Base-by-base conservation (phyloP, 1,140 invertebrate genomes). In the Drosophila sechellia region DNA sequence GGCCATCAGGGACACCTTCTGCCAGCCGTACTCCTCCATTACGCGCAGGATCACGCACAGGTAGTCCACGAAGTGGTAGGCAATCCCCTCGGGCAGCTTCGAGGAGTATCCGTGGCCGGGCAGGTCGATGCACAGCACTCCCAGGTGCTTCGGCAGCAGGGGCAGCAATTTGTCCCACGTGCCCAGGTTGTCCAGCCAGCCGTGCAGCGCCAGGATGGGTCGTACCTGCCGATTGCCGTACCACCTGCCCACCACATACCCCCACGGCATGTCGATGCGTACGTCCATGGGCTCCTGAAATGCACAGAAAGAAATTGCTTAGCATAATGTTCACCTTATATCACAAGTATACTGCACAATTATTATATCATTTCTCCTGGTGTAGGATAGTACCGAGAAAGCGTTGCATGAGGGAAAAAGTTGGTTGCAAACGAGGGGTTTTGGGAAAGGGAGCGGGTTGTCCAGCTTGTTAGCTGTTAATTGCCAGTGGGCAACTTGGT, bases 141-240 rank as follows among this genome's bases (percentile, higher is more conserved):
- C 93, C 27, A 94, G 79, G 73, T 95, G 92, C 37, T 93, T 85
- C 13, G 93, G 93, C 46, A 97, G 77, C 42, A 95, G 81, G 15
- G 95, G 95, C 42, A 94, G 93, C 34, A 97, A 81, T 8, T 93
- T 92, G 91, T 96, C 95, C 93, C 96, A 97, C 0, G 95, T 95
- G 12, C 94, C 95, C 49, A 95, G 94, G 90, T 96, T 96, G 83
- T 96, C 95, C 91, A 95, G 94, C 95, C 95, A 96, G 10, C 96
- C 96, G 90, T 97, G 96, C 11, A 97, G 69, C 0, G 94, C 94
- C 20, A 97, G 80, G 50, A 96, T 94, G 5, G 96, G 96, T 60
- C 94, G 92, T 15, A 93, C 92, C 69, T 94, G 92, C 6, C 93
- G 93, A 50, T 93, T 93, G 13, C 95, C 95, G 95, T 95, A 96